A percentile compares a stretch with the other conserved stretches of the same genome.
These are phyloP conservation scores for Pelagia noctiluca DNA, from an alignment of 30 jellyfish, hydroid and myxozoan genomes.

Conservation along the genomic window DNA sequence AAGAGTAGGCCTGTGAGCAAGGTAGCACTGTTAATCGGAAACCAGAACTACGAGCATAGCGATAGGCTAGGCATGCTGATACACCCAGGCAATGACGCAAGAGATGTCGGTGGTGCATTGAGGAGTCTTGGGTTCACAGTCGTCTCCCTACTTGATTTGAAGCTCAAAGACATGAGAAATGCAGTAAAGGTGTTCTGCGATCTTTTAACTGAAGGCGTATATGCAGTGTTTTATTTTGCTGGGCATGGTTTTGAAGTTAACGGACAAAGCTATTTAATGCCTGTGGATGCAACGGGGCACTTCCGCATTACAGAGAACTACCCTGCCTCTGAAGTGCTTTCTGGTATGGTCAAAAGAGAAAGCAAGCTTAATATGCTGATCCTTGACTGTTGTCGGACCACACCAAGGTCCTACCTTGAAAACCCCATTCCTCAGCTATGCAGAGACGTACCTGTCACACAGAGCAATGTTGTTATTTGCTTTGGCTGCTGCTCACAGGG, in stretches of 20 bases:
- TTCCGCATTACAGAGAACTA: slow-evolving; percentile 64
- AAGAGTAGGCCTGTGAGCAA: slow-evolving; percentile 72
- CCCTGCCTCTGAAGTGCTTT: slow-evolving; percentile 70
- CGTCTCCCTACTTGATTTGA: slow-evolving; percentile 78
- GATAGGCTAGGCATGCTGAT: slow-evolving; percentile 79
- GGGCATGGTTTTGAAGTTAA: slow-evolving; percentile 94
- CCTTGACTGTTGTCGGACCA: slow-evolving; percentile 88
- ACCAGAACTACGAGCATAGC: slow-evolving; percentile 62
- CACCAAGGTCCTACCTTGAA: slow-evolving; percentile 60
- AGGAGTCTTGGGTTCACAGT: slow-evolving; percentile 79
- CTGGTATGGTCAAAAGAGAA: slow-evolving; percentile 42
- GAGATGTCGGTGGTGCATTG: slow-evolving; percentile 82
- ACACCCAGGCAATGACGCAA: slow-evolving; percentile 90
- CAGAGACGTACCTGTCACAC: slow-evolving; percentile 62
- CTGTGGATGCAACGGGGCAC: slow-evolving; percentile 81
- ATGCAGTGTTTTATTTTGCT: slow-evolving; percentile 91
- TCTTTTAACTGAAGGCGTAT: slow-evolving; percentile 63
- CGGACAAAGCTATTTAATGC: slow-evolving; percentile 91
- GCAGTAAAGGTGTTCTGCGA: slow-evolving; percentile 77
- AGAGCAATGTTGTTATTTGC: slow-evolving; percentile 81
- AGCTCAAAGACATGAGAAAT: slow-evolving; percentile 60
- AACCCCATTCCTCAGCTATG: slow-evolving; percentile 81
- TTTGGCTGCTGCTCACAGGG: slow-evolving; percentile 92
- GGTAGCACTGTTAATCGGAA: slow-evolving; percentile 88
- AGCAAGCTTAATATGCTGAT: slow-evolving; percentile 76